These are phyloP conservation scores for Glaucomys volans DNA, from an alignment of 2,113 vertebrate species.

Conservation along the genomic window DNA sequence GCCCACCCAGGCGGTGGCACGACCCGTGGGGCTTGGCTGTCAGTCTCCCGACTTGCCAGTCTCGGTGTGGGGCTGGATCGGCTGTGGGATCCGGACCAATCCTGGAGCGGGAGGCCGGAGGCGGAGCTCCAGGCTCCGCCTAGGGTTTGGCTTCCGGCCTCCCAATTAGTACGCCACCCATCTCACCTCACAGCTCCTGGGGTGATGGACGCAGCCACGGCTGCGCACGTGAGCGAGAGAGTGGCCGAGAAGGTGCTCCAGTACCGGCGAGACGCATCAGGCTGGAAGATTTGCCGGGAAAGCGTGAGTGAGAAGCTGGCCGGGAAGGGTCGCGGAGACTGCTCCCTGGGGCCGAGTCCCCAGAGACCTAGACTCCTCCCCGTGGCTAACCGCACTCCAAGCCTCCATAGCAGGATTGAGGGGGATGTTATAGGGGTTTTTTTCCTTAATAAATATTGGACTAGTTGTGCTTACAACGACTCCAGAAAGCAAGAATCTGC, in stretches of 20 bases:
- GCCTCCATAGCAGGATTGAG: background rate
- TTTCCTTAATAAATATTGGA: background rate
- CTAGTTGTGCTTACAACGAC: rapidly evolving
- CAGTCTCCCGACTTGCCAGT: background rate
- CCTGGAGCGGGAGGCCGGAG: background rate
- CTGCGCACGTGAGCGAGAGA: constrained; percentile 72
- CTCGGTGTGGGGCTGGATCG: background rate
- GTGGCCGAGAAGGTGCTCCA: constrained; percentile 88
- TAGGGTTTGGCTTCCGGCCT: background rate
- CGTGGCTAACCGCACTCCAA: background rate
- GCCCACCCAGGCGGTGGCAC: background rate
- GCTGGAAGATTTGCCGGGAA: constrained; percentile 92
- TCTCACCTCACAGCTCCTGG: too few species aligned
- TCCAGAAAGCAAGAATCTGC: background rate
- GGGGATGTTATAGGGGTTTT: too few species aligned
- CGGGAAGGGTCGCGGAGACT: background rate
- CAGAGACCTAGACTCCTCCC: background rate
- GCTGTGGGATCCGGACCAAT: background rate
- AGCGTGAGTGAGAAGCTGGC: constrained; percentile 85
- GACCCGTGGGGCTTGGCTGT: rapidly evolving
- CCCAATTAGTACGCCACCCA: too few species aligned
- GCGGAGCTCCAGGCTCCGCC: background rate
- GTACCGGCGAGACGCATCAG: constrained; percentile 90
- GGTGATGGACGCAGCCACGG: constrained; percentile 52
- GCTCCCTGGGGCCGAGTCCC: background rate